Percentiles rank a stretch among this genome's conserved stretches.
Conservation (phyloP, 2,888 invertebrate genomes). For the Lasius platythorax region DNA sequence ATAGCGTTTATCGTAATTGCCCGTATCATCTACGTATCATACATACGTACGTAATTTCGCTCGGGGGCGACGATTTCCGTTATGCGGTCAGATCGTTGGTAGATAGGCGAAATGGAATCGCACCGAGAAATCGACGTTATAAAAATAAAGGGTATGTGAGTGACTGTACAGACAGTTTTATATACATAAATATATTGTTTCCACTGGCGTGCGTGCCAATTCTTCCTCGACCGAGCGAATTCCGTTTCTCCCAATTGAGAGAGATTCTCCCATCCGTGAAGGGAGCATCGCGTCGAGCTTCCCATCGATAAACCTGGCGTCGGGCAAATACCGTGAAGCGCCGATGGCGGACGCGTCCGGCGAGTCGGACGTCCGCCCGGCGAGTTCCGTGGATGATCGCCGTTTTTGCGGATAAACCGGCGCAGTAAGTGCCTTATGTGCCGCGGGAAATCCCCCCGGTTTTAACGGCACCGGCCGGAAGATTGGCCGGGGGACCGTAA, state of each 20-base stretch:
- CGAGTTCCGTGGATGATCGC: conserved; percentile 23
- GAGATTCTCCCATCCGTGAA: not conserved
- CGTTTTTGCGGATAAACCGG: conserved; percentile 50
- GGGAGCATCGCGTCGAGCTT: not conserved
- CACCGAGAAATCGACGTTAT: not conserved
- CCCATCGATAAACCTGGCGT: conserved; percentile 34
- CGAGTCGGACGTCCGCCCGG: conserved; percentile 21
- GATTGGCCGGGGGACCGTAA: conserved; percentile 65
- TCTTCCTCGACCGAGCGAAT: not conserved
- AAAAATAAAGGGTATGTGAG: not conserved
- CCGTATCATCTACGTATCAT: not conserved
- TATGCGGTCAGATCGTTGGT: not conserved
- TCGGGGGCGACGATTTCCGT: not conserved
- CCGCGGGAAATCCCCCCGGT: conserved; percentile 47
- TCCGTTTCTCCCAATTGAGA: not conserved
- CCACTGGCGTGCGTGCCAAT: not conserved
- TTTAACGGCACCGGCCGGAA: conserved; percentile 59
- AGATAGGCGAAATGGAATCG: not conserved
- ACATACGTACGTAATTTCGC: not conserved
- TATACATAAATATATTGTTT: not conserved
- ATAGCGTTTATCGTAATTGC: conserved; percentile 43
- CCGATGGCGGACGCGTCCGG: conserved; percentile 10
- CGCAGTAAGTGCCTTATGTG: conserved; percentile 39
- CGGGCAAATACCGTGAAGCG: conserved; percentile 20
- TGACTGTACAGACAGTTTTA: not conserved